phyloP scores from a whole-genome alignment of 2,113 vertebrate genomes.

The Vombatus ursinus region DNA sequence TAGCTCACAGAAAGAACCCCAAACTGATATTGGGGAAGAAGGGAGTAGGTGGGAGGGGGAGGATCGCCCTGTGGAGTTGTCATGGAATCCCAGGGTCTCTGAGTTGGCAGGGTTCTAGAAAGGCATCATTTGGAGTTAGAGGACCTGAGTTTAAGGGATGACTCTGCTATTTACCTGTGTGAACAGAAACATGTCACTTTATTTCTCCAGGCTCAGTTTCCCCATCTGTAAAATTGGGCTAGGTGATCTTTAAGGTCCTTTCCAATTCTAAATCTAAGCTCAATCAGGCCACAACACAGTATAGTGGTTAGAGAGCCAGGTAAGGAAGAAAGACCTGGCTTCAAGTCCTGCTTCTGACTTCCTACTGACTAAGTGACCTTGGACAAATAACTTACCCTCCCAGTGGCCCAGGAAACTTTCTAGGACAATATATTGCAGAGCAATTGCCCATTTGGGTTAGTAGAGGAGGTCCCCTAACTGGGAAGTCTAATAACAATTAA shows the following conservation, averaged over 20 bases:
- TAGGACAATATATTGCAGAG: neutral
- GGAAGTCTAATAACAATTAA: neutral
- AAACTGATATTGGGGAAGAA: neutral
- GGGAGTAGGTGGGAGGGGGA: neutral
- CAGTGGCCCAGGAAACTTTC: neutral
- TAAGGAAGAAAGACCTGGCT: neutral
- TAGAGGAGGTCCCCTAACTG: neutral
- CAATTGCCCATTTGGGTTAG: neutral
- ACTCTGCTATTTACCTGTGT: neutral
- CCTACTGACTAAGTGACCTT: neutral
- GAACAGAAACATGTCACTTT: neutral
- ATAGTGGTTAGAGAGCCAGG: neutral
- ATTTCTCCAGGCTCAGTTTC: neutral
- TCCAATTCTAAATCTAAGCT: neutral
- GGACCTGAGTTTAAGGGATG: neutral
- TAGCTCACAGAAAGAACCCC: neutral
- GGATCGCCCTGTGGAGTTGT: fast-evolving
- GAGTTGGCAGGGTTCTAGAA: neutral
- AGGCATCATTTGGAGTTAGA: neutral
- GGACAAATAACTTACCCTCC: neutral
- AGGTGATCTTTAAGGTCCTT: neutral
- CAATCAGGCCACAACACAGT: neutral
- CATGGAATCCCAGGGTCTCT: neutral
- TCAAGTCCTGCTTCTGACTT: neutral
- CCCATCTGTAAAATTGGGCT: neutral